phyloP scores from a whole-genome alignment of 2,113 vertebrate genomes.

The Sphyrna mokarran region DNA sequence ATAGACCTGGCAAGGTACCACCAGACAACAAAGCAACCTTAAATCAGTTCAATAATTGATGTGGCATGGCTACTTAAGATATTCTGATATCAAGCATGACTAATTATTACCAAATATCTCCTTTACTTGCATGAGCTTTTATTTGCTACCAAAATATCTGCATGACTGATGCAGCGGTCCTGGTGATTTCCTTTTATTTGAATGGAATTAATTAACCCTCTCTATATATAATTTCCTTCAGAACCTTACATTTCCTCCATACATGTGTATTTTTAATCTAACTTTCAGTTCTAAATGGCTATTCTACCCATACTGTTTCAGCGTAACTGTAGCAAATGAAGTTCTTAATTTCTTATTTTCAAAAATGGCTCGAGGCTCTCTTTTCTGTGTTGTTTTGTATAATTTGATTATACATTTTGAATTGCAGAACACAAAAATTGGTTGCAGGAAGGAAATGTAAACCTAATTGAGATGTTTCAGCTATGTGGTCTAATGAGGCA shows the following conservation, averaged over 20 bases:
- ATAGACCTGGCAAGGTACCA: not conserved
- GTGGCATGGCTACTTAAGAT: not conserved
- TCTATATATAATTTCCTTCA: not conserved
- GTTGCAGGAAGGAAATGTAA: slow-evolving; percentile 3
- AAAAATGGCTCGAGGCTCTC: not conserved
- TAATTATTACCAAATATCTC: not conserved
- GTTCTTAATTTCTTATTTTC: not conserved
- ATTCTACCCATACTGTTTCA: not conserved
- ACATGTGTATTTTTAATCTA: not conserved
- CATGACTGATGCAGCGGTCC: not conserved
- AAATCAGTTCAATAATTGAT: not conserved
- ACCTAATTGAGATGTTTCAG: slow-evolving; percentile 8
- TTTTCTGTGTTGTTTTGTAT: not conserved
- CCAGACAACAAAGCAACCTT: not conserved
- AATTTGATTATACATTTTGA: slow-evolving; percentile 32
- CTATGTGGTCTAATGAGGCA: not conserved
- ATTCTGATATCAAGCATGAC: not conserved
- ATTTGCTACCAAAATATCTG: not conserved
- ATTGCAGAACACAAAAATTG: not conserved
- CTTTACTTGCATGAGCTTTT: not conserved
- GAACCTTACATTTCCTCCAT: not conserved
- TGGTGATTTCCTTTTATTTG: slow-evolving; percentile 24
- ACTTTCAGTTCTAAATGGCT: not conserved
- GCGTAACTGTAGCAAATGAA: not conserved
- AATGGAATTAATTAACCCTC: slow-evolving; percentile 33